phyloP scores from a whole-genome alignment of 1,140 invertebrate species.

The Zaprionus taronus region DNA sequence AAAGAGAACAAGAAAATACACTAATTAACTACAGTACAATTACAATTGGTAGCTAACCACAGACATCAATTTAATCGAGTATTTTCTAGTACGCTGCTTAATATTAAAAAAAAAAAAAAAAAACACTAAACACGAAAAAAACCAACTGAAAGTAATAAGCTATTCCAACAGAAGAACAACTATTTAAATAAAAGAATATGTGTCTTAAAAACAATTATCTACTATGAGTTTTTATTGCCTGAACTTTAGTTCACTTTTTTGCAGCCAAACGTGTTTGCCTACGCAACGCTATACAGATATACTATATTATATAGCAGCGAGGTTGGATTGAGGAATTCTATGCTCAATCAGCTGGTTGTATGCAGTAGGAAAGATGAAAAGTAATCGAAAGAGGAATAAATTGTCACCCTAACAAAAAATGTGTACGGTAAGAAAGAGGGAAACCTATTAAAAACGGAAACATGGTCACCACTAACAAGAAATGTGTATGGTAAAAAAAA shows the following conservation, averaged over 20 bases:
- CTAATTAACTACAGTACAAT: slow-evolving; percentile 54
- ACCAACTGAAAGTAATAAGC: slow-evolving; percentile 39
- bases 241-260: slow-evolving; percentile 35
- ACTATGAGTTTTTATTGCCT: slow-evolving; percentile 61
- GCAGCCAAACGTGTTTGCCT: slow-evolving; percentile 54
- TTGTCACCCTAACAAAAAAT: too few relatives aligned
- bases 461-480: too few relatives aligned
- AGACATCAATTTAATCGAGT: slow-evolving; percentile 52
- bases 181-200: slow-evolving; percentile 83
- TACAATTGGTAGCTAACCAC: slow-evolving; percentile 50
- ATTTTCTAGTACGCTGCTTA: slow-evolving; percentile 63
- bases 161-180: slow-evolving; percentile 64
- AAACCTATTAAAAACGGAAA: too few relatives aligned
- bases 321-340: not conserved
- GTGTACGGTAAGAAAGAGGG: too few relatives aligned
- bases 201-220: slow-evolving; percentile 77
- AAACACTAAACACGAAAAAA: slow-evolving; percentile 25
- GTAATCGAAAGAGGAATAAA: too few relatives aligned
- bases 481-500: too few relatives aligned
- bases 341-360: not conserved
- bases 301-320: not conserved
- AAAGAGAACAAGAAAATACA: slow-evolving; percentile 50
- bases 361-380: not conserved
- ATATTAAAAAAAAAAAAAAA: slow-evolving; percentile 27
- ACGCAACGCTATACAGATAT: slow-evolving; percentile 38